Percentiles rank a stretch among this genome's conserved stretches.
Evolutionary conservation across 2,888 invertebrate genomes (phyloP).

Genomic region (Hypsopygia costalis): DNA sequence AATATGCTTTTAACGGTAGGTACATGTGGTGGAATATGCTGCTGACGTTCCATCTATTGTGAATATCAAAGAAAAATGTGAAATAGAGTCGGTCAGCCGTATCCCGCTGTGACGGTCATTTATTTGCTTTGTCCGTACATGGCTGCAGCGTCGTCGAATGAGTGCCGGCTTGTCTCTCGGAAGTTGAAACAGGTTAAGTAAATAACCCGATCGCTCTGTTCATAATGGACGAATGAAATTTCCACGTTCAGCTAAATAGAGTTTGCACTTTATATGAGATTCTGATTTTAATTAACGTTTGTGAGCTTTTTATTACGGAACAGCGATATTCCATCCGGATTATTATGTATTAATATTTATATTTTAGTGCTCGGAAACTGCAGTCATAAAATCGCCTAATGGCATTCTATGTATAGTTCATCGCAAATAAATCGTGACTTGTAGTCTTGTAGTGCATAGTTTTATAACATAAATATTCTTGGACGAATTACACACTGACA

Average conservation of each 20-base stretch:
- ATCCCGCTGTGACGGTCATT: constrained; percentile 47
- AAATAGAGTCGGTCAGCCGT: constrained; percentile 39
- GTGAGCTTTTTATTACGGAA: constrained; percentile 23
- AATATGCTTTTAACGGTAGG: constrained; percentile 30
- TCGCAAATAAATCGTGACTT: too few species aligned
- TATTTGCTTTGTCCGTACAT: constrained; percentile 48
- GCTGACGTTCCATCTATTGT: constrained; percentile 5
- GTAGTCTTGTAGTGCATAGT: too few species aligned
- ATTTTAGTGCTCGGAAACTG: not conserved
- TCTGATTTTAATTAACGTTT: constrained; percentile 58
- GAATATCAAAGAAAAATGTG: constrained; percentile 25
- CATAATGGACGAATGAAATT: constrained; percentile 51
- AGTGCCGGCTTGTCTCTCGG: constrained; percentile 44
- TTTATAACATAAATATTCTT: too few species aligned
- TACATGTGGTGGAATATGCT: constrained; percentile 18
- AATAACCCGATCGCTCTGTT: constrained; percentile 60
- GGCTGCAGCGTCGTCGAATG: constrained; percentile 42
- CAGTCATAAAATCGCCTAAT: too few species aligned
- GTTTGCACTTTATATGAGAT: constrained; percentile 51
- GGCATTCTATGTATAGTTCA: too few species aligned
- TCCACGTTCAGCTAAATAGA: constrained; percentile 47
- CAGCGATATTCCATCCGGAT: constrained; percentile 3
- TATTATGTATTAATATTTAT: not conserved
- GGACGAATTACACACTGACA: too few species aligned
- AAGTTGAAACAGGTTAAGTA: constrained; percentile 59